Percentiles rank a stretch among this genome's conserved stretches.
Evolutionary conservation across 2,113 vertebrate genomes (phyloP).

Genomic region (Galeopterus variegatus): DNA sequence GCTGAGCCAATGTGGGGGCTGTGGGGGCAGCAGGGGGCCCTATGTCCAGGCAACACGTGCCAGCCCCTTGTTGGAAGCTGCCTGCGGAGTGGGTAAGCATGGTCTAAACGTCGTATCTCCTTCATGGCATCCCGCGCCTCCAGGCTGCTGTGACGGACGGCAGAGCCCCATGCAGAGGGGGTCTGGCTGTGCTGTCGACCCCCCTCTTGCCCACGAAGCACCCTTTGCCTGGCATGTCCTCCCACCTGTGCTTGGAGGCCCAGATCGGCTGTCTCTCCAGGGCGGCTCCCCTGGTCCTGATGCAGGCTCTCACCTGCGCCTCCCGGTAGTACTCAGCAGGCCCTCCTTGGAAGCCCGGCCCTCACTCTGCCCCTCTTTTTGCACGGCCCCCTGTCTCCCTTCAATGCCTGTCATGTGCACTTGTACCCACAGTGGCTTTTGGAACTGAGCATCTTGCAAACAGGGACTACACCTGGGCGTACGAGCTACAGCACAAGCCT

Average conservation of each 20-base stretch:
- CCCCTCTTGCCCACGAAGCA: background rate
- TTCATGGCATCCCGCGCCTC: background rate
- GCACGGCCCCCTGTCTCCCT: background rate
- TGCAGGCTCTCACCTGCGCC: too few species aligned
- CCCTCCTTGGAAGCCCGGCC: background rate
- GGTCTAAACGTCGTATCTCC: background rate
- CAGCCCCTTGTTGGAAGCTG: background rate
- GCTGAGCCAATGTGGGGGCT: background rate
- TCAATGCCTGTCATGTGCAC: fast-evolving
- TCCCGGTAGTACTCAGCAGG: fast-evolving
- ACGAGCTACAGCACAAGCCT: background rate
- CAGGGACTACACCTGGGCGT: fast-evolving
- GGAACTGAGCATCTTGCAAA: too few species aligned
- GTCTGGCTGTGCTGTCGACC: too few species aligned
- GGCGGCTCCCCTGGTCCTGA: background rate
- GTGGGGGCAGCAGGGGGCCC: fast-evolving
- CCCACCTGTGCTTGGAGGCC: background rate
- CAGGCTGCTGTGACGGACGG: background rate
- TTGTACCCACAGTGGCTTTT: background rate
- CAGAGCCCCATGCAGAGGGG: background rate
- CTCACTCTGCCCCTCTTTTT: background rate
- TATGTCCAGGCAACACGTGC: background rate
- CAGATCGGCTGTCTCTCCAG: background rate
- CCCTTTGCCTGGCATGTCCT: background rate
- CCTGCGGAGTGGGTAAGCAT: background rate